These are phyloP conservation scores for Tamias sibiricus DNA, from an alignment of 2,113 vertebrate species.

Conservation along the genomic window DNA sequence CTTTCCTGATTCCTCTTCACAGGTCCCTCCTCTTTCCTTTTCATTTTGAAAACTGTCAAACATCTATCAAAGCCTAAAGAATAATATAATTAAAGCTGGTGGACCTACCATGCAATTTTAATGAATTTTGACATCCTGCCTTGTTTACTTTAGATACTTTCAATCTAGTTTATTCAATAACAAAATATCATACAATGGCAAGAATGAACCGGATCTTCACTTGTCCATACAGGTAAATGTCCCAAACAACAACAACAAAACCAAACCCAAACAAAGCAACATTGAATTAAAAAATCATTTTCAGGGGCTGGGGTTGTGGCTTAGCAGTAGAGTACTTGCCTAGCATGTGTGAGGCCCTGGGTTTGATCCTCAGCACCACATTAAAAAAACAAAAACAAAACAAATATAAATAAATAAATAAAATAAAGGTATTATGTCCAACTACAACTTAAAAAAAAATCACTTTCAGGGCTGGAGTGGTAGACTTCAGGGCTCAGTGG, in stretches of 20 bases:
- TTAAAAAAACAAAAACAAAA: no score
- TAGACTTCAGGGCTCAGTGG: no score
- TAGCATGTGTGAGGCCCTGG: no score
- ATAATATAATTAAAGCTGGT: neutral
- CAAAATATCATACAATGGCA: neutral
- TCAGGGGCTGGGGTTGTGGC: no score
- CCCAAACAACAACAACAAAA: neutral
- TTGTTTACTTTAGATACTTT: slow-evolving; percentile 23
- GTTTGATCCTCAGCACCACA: no score
- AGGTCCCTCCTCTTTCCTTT: neutral
- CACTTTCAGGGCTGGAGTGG: no score
- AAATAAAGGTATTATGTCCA: no score
- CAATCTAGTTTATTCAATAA: slow-evolving; percentile 38
- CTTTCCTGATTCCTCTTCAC: neutral
- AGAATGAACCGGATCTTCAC: neutral
- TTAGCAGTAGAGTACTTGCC: no score
- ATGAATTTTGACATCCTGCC: neutral
- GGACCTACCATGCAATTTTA: neutral
- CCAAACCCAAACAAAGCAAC: neutral
- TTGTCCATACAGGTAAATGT: neutral
- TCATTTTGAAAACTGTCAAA: slow-evolving; percentile 22
- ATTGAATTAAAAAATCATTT: neutral
- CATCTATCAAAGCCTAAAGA: neutral
- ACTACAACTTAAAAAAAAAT: no score
- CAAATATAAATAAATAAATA: no score